Evolutionary conservation across 2,113 vertebrate species (phyloP).

Genomic region (Rhipidura dahli): DNA sequence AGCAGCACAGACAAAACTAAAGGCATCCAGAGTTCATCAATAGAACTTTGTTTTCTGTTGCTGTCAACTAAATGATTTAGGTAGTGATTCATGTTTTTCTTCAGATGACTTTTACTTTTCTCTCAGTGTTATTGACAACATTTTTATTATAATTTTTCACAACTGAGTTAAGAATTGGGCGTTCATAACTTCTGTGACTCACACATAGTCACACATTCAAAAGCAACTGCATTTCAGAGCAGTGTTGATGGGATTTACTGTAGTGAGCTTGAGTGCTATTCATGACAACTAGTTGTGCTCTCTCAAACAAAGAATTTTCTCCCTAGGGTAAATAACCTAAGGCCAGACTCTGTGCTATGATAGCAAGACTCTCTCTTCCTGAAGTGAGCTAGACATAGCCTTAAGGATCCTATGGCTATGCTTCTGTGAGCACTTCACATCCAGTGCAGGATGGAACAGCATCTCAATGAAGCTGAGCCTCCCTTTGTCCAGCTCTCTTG

Average conservation of each 20-base stretch:
- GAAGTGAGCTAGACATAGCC: not conserved
- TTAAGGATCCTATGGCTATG: not conserved
- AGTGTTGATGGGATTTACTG: not conserved
- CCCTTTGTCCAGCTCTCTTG: not conserved
- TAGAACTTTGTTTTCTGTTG: not conserved
- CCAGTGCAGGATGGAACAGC: not conserved
- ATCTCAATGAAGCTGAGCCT: not conserved
- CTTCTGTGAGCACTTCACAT: not conserved
- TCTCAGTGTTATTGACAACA: not conserved
- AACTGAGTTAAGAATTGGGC: not conserved
- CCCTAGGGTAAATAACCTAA: not conserved
- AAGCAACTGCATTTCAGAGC: not conserved
- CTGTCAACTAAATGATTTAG: not conserved
- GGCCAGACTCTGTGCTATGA: not conserved
- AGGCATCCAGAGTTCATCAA: not conserved
- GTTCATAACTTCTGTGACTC: not conserved
- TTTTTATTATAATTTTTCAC: constrained; percentile 1
- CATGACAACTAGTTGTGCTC: not conserved
- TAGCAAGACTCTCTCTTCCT: not conserved
- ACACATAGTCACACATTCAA: not conserved
- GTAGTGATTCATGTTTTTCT: not conserved
- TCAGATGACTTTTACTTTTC: not conserved
- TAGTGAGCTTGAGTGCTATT: not conserved
- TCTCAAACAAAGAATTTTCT: not conserved
- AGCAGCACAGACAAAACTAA: not conserved